phyloP scores from a whole-genome alignment of 2,797 vertebrate species.

The Notolabrus celidotus region DNA sequence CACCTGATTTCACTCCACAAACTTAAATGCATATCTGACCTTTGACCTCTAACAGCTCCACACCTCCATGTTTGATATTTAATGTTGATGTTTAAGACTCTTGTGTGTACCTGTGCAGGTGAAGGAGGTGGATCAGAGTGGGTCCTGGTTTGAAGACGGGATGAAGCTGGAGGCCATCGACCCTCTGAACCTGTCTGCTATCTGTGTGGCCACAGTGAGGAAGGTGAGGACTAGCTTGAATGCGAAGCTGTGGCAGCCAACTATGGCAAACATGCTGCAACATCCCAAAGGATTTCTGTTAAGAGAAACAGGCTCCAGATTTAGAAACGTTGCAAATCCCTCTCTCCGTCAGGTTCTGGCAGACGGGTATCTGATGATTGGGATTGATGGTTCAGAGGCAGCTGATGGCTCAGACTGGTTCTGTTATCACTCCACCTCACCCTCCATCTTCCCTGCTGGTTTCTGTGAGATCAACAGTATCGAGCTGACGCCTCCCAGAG shows the following conservation, averaged over 20 bases:
- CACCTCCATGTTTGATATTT: background rate
- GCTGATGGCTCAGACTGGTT: constrained; percentile 97
- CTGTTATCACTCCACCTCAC: constrained; percentile 93
- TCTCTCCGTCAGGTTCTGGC: constrained; percentile 87
- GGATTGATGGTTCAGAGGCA: constrained; percentile 94
- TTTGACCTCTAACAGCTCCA: background rate
- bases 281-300: too few relatives aligned
- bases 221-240: constrained; percentile 83
- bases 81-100: background rate
- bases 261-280: too few relatives aligned
- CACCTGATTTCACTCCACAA: background rate
- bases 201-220: constrained; percentile 94
- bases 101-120: constrained; percentile 76
- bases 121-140: constrained; percentile 91
- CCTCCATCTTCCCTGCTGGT: constrained; percentile 94
- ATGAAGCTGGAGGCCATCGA: constrained; percentile 97
- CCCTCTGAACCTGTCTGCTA: constrained; percentile 93
- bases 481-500: constrained; percentile 93
- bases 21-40: background rate
- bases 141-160: constrained; percentile 92
- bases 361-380: constrained; percentile 95
- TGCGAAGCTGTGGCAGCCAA: too few relatives aligned
- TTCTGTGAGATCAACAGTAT: constrained; percentile 97
- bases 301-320: background rate
- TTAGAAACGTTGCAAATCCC: background rate